A percentile compares a stretch with the other conserved stretches of the same genome.
Evolutionary conservation across 2,797 vertebrate species (phyloP).

Genomic region (Sciurus vulgaris): DNA sequence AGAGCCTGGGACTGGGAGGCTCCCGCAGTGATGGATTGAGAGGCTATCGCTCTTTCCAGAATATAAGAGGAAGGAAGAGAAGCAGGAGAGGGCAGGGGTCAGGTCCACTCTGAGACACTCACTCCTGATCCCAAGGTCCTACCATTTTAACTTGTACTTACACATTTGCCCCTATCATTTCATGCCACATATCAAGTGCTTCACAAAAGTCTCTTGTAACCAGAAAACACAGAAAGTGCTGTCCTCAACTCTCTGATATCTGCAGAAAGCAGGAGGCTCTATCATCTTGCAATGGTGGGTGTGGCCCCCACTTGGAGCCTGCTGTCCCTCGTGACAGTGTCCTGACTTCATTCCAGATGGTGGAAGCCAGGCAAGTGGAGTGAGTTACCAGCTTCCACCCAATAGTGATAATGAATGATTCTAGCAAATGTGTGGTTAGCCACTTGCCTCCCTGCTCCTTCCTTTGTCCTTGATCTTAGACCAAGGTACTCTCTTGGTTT

Average conservation of each 20-base stretch:
- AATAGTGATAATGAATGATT: constrained; percentile 10
- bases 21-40: not conserved
- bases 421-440: constrained; percentile 24
- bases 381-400: not conserved
- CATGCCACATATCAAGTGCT: not conserved
- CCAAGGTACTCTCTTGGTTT: constrained; percentile 58
- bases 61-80: not conserved
- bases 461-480: not conserved
- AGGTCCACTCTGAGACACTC: not conserved
- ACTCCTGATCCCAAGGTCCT: not conserved
- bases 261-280: not conserved
- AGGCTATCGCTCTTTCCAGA: not conserved
- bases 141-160: not conserved
- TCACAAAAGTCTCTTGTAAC: constrained; percentile 5
- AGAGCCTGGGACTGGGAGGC: not conserved
- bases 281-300: not conserved
- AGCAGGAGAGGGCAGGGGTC: not conserved
- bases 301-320: not conserved
- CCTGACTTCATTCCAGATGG: constrained; percentile 46
- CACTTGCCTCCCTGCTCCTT: constrained; percentile 38
- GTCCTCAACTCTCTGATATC: accelerated
- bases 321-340: not conserved
- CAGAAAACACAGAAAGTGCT: not conserved
- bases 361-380: not conserved
- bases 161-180: not conserved